phyloP scores from a whole-genome alignment of 2,888 invertebrate genomes.

The Trichogramma evanescens region DNA sequence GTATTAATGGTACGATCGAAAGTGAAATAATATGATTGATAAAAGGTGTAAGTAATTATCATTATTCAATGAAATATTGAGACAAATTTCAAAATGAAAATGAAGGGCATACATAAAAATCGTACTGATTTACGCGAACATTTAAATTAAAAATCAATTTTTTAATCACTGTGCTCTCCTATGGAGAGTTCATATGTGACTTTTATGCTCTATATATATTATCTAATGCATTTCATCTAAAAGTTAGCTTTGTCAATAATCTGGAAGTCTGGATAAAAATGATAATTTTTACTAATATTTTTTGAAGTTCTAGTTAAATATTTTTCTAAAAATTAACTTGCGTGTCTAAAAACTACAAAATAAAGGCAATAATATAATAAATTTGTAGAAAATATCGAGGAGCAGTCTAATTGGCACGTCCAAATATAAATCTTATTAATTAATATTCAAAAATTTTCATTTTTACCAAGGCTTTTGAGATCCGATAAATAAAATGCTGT shows the following conservation, averaged over 20 bases:
- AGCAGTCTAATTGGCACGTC: too few relatives aligned
- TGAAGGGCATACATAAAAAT: not conserved
- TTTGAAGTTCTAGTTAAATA: not conserved
- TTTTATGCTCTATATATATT: constrained; percentile 9
- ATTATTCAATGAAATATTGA: not conserved
- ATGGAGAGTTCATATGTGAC: constrained; percentile 10
- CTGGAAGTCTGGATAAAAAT: not conserved
- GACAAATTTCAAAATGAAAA: constrained; percentile 1
- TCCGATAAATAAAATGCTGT: too few relatives aligned
- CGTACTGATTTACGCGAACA: not conserved
- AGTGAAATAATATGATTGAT: too few relatives aligned
- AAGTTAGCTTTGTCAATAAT: constrained; percentile 16
- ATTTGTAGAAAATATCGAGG: too few relatives aligned
- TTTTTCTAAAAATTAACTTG: constrained; percentile 17
- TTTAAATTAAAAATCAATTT: not conserved
- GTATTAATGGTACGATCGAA: too few relatives aligned
- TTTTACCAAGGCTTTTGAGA: too few relatives aligned
- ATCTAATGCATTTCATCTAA: constrained; percentile 15
- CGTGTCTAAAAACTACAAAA: not conserved
- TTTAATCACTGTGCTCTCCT: constrained; percentile 15
- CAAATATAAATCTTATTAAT: too few relatives aligned
- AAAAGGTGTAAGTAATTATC: not conserved
- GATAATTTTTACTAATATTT: too few relatives aligned
- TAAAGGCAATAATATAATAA: not conserved
- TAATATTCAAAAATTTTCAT: too few relatives aligned